phyloP scores from a whole-genome alignment of 2,888 invertebrate genomes.

The Eristalis pertinax region DNA sequence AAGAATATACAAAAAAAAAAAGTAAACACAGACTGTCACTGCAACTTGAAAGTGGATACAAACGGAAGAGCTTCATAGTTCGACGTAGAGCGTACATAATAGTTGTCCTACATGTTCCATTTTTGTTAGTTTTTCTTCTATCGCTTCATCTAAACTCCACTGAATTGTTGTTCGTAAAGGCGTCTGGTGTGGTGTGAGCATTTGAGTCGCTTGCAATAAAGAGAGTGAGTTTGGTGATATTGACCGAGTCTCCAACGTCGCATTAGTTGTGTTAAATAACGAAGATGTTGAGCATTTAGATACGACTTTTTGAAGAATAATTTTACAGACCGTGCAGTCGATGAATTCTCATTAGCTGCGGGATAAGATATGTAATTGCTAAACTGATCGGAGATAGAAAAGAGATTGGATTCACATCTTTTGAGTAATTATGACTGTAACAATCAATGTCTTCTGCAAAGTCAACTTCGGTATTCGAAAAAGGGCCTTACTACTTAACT shows the following conservation, averaged over 20 bases:
- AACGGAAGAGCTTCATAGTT: slow-evolving; percentile 52
- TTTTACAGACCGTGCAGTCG: not conserved
- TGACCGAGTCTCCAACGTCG: slow-evolving; percentile 33
- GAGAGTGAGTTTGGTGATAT: slow-evolving; percentile 32
- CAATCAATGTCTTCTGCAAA: too few relatives aligned
- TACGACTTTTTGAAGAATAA: not conserved
- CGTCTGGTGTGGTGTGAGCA: slow-evolving; percentile 38
- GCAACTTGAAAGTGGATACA: slow-evolving; percentile 57
- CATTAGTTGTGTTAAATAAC: slow-evolving; percentile 35
- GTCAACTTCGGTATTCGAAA: too few relatives aligned
- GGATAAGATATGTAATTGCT: not conserved
- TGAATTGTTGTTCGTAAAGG: slow-evolving; percentile 33
- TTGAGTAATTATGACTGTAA: too few relatives aligned
- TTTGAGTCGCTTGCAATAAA: slow-evolving; percentile 12
- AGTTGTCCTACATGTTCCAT: slow-evolving; percentile 61
- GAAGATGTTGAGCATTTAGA: not conserved
- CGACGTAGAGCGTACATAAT: slow-evolving; percentile 48
- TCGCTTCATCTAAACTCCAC: slow-evolving; percentile 3
- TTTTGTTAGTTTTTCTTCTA: slow-evolving; percentile 24
- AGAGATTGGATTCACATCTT: not conserved
- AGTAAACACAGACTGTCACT: slow-evolving; percentile 19
- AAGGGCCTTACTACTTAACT: too few relatives aligned
- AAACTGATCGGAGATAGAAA: not conserved
- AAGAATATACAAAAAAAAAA: slow-evolving; percentile 24
- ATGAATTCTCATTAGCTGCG: not conserved